A percentile compares a stretch with the other conserved stretches of the same genome.
These are phyloP conservation scores for Hafferia zeledoni DNA, from an alignment of 2,797 vertebrate genomes.

Conservation along the genomic window DNA sequence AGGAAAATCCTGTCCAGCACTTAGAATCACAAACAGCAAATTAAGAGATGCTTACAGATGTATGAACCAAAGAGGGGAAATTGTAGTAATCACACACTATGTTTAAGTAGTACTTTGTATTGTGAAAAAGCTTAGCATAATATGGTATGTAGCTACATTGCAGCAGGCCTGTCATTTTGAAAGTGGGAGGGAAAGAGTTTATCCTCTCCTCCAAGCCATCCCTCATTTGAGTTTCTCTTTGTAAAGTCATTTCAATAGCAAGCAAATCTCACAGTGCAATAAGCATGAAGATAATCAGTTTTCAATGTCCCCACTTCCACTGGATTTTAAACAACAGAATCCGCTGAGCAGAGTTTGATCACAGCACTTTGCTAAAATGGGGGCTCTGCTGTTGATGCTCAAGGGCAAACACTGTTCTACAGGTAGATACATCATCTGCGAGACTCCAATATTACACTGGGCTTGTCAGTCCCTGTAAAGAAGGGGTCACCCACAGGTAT, in stretches of 20 bases:
- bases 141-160: background rate
- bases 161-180: slow-evolving; percentile 8
- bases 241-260: background rate
- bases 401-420: background rate
- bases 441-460: background rate
- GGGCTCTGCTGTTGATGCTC: background rate
- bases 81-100: slow-evolving; percentile 44
- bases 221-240: slow-evolving; percentile 22
- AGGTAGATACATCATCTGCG: background rate
- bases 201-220: background rate
- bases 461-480: background rate
- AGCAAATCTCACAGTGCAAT: background rate
- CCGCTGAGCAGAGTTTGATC: background rate
- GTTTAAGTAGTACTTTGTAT: slow-evolving; percentile 33
- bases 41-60: slow-evolving; percentile 18
- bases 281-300: background rate
- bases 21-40: background rate
- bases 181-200: slow-evolving; percentile 13
- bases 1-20: slow-evolving; percentile 3
- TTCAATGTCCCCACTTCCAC: background rate
- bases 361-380: background rate
- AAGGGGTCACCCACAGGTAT: background rate
- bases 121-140: slow-evolving; percentile 24
- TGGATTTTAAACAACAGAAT: background rate
- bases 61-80: background rate